Percentiles rank a stretch among this genome's conserved stretches.
These are phyloP conservation scores for Meganola albula DNA, from an alignment of 2,888 invertebrate genomes.

Conservation along the genomic window DNA sequence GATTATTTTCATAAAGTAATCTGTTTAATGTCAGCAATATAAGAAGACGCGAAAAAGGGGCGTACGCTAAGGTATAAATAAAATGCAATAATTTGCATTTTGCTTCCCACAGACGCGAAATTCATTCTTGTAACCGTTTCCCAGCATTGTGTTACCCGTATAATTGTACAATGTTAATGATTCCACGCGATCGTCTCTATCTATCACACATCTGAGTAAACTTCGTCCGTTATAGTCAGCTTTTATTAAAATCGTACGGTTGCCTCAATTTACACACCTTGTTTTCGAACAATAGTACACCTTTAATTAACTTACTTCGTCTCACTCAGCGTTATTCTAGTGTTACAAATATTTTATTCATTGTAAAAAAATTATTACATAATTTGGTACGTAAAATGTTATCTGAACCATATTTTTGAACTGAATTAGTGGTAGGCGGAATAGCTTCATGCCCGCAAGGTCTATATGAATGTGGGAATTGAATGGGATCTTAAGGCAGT, in stretches of 20 bases:
- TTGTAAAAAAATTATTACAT: too few species aligned
- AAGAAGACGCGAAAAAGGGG: conserved; percentile 24
- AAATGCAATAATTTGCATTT: conserved; percentile 57
- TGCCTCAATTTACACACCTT: conserved; percentile 28
- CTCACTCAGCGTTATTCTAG: conserved; percentile 11
- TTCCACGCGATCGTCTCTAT: conserved; percentile 44
- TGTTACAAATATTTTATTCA: too few species aligned
- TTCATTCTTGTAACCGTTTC: conserved; percentile 55
- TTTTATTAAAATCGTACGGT: too few species aligned
- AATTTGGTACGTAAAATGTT: too few species aligned
- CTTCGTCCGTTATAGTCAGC: conserved; percentile 23
- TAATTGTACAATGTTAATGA: conserved; percentile 58
- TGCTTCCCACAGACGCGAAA: conserved; percentile 52
- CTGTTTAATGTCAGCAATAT: conserved; percentile 16
- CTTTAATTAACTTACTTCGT: conserved; percentile 24
- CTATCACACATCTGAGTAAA: conserved; percentile 28
- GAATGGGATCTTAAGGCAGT: too few species aligned
- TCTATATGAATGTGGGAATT: too few species aligned
- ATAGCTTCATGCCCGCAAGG: too few species aligned
- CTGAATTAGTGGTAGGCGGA: too few species aligned
- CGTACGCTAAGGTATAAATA: conserved; percentile 28
- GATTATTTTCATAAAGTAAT: conserved; percentile 17
- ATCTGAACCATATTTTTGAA: too few species aligned
- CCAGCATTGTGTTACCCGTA: conserved; percentile 56
- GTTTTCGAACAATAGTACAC: conserved; percentile 23